These are phyloP conservation scores for Delphinapterus leucas DNA, from an alignment of 2,113 vertebrate species.

Conservation along the genomic window DNA sequence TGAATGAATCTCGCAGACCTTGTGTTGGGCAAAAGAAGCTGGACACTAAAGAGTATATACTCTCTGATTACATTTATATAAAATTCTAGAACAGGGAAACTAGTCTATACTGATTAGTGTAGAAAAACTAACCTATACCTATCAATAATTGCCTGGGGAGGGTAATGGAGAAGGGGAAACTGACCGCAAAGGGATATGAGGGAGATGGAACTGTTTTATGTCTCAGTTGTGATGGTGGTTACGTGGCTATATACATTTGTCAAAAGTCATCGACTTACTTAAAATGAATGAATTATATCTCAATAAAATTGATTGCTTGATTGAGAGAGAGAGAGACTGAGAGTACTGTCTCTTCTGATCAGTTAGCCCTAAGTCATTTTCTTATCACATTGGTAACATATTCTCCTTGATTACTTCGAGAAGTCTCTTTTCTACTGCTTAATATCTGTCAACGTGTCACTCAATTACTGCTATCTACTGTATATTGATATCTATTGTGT, in stretches of 20 bases:
- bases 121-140: background rate
- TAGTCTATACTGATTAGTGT: background rate
- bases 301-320: slow-evolving; percentile 12
- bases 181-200: background rate
- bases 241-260: background rate
- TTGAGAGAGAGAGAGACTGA: background rate
- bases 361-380: background rate
- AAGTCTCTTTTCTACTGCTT: background rate
- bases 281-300: slow-evolving; percentile 30
- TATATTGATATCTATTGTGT: background rate
- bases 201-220: background rate
- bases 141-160: background rate
- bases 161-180: background rate
- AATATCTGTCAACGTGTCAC: background rate
- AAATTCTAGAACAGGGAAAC: background rate
- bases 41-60: background rate
- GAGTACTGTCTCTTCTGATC: background rate
- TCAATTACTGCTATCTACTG: background rate
- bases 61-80: background rate
- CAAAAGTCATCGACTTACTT: background rate
- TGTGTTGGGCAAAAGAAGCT: background rate
- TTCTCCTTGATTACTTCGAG: background rate
- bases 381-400: background rate
- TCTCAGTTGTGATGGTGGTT: background rate
- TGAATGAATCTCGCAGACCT: background rate